These are phyloP conservation scores for Dysidea cf. avara DNA, from an alignment of 37 sponge, comb jelly and placozoan genomes.

Conservation along the genomic window DNA sequence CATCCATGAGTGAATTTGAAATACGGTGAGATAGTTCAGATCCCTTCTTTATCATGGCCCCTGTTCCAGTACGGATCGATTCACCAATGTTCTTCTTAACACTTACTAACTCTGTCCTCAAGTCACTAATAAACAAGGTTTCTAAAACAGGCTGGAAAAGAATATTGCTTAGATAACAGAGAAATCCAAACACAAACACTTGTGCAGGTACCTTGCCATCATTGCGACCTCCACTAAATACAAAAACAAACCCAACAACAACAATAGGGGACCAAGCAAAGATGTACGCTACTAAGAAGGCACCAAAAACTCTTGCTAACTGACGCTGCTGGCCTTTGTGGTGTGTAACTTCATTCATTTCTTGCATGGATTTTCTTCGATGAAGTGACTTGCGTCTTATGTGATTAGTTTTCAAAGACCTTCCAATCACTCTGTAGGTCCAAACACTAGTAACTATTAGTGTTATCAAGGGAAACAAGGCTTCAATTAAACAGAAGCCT, in stretches of 20 bases:
- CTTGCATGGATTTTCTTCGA: background rate
- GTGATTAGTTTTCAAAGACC: constrained; percentile 42
- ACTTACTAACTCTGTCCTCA: constrained; percentile 30
- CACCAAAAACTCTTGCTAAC: constrained; percentile 61
- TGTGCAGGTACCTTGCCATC: constrained; percentile 22
- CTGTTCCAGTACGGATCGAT: constrained; percentile 7
- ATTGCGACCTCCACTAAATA: background rate
- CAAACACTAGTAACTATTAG: constrained; percentile 52
- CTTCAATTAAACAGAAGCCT: constrained; percentile 27
- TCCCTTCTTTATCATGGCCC: background rate
- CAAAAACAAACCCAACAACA: constrained; percentile 18
- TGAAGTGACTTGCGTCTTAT: constrained; percentile 11
- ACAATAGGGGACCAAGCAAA: constrained; percentile 61
- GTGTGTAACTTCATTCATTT: constrained; percentile 16
- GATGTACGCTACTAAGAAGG: constrained; percentile 48
- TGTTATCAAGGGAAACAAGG: constrained; percentile 49
- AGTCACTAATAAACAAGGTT: constrained; percentile 73
- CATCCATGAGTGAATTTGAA: too few species aligned
- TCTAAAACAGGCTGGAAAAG: constrained; percentile 71
- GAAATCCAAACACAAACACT: constrained; percentile 59
- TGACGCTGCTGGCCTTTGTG: constrained; percentile 64
- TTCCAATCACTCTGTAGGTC: constrained; percentile 54
- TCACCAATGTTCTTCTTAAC: constrained; percentile 10
- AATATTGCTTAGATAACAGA: constrained; percentile 50
- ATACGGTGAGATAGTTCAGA: too few species aligned